Base-by-base conservation (phyloP, 2,113 vertebrate species). In the Pollachius pollachius region DNA sequence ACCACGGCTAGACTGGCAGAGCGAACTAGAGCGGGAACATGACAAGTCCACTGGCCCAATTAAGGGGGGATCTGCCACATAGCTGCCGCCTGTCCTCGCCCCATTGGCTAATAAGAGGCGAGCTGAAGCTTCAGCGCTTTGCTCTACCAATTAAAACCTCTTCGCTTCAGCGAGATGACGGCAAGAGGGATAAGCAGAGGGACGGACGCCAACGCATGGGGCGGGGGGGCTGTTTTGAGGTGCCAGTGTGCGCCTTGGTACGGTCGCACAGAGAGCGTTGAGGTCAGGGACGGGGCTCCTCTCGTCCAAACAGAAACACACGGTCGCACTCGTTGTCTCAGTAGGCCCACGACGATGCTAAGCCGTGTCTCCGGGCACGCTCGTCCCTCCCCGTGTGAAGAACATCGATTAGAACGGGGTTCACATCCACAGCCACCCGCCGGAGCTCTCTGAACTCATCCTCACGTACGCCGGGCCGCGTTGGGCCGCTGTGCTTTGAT, bases 131-230 rank as follows among this genome's bases (percentile, higher is more conserved):
- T 56, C 52, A 70, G 77, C 65, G 74, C 57, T 63, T 64, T 62
- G 75, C 79, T 83, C 80, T 81, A 75, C 85, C 84, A 86, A 82
- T 91, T 87, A 88, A 87, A 82, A 71, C 30, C 65, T 61, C 75
- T 48, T 73, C 64, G 63, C 64, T 73, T 78, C 73, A 76, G 64
- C 54, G 54, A 48, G 59, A 74, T 48, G 62, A 62, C 67, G 72
- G 68, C 76, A 73, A 80, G 66, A 83, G 68, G 68, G 83, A 86
- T 79, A 74, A 82, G 70, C 66, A 52, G 48, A 13, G 66, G 66
- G 25, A 68, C n/a, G 61, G 68, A 65, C n/a, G 64, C 52, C 60
- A 48, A 2, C 48, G 37, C 58, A 52, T 62, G 67, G 67, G 52
- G 69, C 57, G 71, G 21, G 70, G 65, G 73, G 65, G 52, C 30